Conservation (phyloP, 2,797 vertebrate genomes). For the Melopsittacus undulatus region DNA sequence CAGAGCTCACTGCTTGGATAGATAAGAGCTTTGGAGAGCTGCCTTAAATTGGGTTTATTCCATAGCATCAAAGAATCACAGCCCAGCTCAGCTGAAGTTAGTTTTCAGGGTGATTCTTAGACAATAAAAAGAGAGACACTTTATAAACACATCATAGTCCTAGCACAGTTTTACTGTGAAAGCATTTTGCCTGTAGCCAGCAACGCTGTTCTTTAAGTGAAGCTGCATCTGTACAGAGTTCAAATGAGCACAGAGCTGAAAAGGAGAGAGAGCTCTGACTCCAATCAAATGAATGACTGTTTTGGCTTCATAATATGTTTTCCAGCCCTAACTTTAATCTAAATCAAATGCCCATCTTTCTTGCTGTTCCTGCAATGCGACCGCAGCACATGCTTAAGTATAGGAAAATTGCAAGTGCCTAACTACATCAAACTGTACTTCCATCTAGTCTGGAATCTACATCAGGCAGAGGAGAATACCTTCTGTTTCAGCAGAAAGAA, state of each 20-base stretch:
- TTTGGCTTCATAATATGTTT: conserved; percentile 50
- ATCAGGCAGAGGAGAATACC: conserved; percentile 43
- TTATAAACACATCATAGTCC: conserved; percentile 35
- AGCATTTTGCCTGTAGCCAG: conserved; percentile 45
- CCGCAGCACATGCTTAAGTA: conserved; percentile 27
- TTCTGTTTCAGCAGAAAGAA: conserved; percentile 53
- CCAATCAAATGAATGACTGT: conserved; percentile 33
- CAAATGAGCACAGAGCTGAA: conserved; percentile 22
- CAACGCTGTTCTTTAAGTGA: neutral
- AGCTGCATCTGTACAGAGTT: conserved; percentile 17
- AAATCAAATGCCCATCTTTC: conserved; percentile 62
- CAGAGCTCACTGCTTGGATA: neutral
- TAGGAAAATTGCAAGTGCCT: conserved; percentile 54
- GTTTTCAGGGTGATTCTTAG: neutral
- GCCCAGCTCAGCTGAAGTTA: neutral
- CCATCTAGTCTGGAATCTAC: conserved; percentile 54
- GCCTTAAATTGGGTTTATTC: neutral
- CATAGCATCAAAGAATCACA: neutral
- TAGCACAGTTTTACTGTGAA: conserved; percentile 11
- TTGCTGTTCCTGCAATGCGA: conserved; percentile 25
- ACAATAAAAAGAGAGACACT: conserved; percentile 24
- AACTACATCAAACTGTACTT: conserved; percentile 43
- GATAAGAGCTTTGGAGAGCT: neutral
- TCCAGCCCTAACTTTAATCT: conserved; percentile 54
- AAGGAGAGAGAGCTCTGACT: conserved; percentile 32